These are phyloP conservation scores for Thunnus thynnus DNA, from an alignment of 2,113 vertebrate species.

Conservation along the genomic window DNA sequence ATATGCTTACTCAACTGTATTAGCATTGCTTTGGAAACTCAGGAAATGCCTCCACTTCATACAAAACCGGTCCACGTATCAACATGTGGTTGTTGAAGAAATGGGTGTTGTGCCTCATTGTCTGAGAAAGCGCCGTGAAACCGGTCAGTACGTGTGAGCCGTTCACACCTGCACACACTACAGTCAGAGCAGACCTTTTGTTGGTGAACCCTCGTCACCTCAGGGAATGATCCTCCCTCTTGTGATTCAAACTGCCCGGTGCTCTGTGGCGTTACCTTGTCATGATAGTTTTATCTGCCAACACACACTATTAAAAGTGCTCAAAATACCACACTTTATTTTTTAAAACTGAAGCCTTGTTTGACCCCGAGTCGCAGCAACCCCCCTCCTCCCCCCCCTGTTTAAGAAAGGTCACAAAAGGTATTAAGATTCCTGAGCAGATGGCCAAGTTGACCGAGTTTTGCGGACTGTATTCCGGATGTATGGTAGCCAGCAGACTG, in stretches of 20 bases:
- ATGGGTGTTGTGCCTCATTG: background rate
- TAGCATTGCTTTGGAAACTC: too few relatives aligned
- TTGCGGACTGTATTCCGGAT: constrained; percentile 1
- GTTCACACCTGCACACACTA: constrained; percentile 29
- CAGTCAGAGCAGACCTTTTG: background rate
- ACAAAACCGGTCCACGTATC: constrained; percentile 15
- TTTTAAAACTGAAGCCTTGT: background rate
- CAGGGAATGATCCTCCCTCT: background rate
- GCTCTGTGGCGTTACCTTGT: background rate
- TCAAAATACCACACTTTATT: background rate
- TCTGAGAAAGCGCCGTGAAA: background rate
- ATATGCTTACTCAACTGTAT: background rate
- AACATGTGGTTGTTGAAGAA: constrained; percentile 22
- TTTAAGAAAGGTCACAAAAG: constrained; percentile 39
- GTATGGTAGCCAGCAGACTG: constrained; percentile 16
- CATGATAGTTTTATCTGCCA: background rate
- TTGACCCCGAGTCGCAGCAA: constrained; percentile 3
- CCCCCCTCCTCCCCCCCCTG: background rate
- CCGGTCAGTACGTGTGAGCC: constrained; percentile 8
- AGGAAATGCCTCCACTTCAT: background rate
- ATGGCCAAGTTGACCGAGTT: constrained; percentile 65
- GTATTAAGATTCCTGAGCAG: constrained; percentile 73
- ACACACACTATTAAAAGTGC: background rate
- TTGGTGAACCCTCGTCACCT: background rate
- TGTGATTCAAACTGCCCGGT: constrained; percentile 16